Evolutionary conservation across 2,113 vertebrate species (phyloP).

Genomic region (Spilogale gracilis): DNA sequence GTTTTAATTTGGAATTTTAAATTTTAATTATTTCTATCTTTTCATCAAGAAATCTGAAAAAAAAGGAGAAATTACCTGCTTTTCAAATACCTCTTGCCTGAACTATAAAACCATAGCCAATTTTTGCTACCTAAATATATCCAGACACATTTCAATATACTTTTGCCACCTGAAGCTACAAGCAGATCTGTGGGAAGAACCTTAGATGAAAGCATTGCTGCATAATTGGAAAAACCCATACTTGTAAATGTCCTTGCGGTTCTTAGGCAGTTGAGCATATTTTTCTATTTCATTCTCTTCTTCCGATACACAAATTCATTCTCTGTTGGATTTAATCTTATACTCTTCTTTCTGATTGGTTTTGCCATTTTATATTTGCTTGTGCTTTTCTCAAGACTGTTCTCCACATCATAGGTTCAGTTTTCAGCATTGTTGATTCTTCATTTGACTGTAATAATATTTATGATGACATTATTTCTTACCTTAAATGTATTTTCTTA

Average conservation of each 20-base stretch:
- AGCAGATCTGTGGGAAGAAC: background rate
- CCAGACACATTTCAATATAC: background rate
- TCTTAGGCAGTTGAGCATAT: background rate
- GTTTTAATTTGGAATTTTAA: background rate
- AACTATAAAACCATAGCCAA: background rate
- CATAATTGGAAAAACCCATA: background rate
- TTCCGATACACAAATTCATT: background rate
- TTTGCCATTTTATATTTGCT: background rate
- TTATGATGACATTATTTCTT: slow-evolving; percentile 5
- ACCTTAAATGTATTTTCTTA: background rate
- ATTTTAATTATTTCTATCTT: background rate
- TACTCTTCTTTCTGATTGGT: background rate
- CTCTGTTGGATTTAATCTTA: background rate
- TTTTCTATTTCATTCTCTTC: slow-evolving; percentile 8
- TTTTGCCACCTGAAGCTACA: background rate
- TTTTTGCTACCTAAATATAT: background rate
- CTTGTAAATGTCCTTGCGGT: background rate
- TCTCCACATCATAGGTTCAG: background rate
- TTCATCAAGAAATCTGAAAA: background rate
- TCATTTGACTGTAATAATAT: slow-evolving; percentile 40
- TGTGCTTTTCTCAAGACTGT: background rate
- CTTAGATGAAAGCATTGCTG: background rate
- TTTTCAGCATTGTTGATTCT: slow-evolving; percentile 24
- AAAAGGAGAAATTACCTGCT: background rate
- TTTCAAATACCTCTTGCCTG: background rate